Evolutionary conservation across 2,797 vertebrate genomes (phyloP), one percentile per base, ranked within the genome.

Genomic region (Eupleurogrammus muticus): DNA sequence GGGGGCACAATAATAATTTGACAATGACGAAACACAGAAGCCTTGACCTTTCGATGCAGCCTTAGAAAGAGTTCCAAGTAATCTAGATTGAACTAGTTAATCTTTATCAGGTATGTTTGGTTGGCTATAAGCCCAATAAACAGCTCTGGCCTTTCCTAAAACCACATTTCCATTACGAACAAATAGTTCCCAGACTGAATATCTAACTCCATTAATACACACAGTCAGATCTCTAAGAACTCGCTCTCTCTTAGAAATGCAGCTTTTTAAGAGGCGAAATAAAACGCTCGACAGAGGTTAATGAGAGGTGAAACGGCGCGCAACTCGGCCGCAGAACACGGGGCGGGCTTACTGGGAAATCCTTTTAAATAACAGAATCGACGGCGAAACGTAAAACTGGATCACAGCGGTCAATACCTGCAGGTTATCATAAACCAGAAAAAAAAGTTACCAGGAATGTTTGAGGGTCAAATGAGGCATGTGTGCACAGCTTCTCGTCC

Each of bases 281-380:
- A 62, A 91, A 85, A 89, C 20, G 55, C 74, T 78, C 81, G 74
- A 84, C 82, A 69, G 81, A 23, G 11, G 73, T 89, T 87, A 53
- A 87, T 32, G 57, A 50, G 70, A 52, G 81, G 81, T 87, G 79
- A 66, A 66, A 80, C 75, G 46, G 50, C 73, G 60, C 54, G 48
- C 10, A 24, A 5, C 49, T 38, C 13, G 1, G 28, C 24, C 54
- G 9, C 36, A 42, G 64, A 59, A 47, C 35, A 20, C 0, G 1
- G 16, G 9, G 11, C 11, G 32, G 57, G 48, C 21, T 60, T 7
- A 23, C 32, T 1, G 48, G 63, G 51, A 32, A 64, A 42, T 12
- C 1, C 56, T 51, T 47, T 60, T 17, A 46, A 66, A 61, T 20
- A 42, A 49, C 21, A 55, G 49, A 53, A 44, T 46, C 38, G 73